phyloP scores from a whole-genome alignment of 2,888 invertebrate species.

The Pantelozetes paolii region DNA sequence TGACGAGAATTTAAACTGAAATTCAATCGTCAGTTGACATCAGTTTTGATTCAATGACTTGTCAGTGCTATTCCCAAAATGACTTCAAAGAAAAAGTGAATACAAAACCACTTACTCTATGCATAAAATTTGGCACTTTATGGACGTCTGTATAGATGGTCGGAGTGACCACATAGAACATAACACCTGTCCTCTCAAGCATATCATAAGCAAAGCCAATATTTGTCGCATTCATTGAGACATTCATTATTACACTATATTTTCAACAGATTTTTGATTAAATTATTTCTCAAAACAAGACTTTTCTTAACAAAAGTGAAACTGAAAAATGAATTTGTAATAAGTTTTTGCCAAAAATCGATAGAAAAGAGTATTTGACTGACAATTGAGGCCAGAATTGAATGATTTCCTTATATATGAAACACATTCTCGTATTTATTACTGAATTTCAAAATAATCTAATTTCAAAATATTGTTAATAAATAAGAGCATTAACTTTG shows the following conservation, averaged over 20 bases:
- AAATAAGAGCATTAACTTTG: neutral
- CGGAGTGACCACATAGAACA: constrained; percentile 22
- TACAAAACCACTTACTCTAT: constrained; percentile 26
- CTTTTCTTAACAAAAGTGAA: neutral
- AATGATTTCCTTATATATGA: constrained; percentile 5
- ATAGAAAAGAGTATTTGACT: neutral
- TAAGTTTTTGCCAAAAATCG: neutral
- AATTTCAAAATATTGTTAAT: neutral
- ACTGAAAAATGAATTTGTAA: neutral
- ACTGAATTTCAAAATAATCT: neutral
- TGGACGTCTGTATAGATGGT: constrained; percentile 18
- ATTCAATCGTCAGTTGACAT: neutral
- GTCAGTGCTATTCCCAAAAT: neutral
- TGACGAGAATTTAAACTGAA: too few relatives aligned
- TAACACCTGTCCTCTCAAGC: constrained; percentile 20
- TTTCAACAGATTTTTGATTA: neutral
- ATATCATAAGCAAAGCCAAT: constrained; percentile 15
- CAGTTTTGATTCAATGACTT: neutral
- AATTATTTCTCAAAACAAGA: neutral
- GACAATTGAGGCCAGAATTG: constrained; percentile 8
- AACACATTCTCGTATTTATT: neutral
- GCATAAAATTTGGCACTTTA: constrained; percentile 32
- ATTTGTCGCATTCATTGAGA: neutral
- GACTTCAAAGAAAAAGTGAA: too few relatives aligned
- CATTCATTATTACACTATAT: neutral